Conservation (phyloP, 1,140 invertebrate species). For the Lepidostoma basale region DNA sequence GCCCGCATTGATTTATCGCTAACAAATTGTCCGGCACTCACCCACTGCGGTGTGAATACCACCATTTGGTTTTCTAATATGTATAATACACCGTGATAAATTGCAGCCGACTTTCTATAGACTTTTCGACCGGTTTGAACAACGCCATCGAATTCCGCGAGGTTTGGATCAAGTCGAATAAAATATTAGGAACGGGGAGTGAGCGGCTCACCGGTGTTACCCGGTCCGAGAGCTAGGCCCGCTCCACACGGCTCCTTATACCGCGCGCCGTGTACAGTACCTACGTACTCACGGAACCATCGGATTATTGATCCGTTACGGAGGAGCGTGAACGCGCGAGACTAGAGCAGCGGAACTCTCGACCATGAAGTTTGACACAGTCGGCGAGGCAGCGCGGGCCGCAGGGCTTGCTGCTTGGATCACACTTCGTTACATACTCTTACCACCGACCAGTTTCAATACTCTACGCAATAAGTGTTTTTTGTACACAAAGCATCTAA, state of each 20-base stretch:
- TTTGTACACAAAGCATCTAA: no score
- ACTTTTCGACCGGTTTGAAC: constrained; percentile 23
- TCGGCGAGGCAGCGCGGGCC: no score
- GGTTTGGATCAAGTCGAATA: constrained; percentile 10
- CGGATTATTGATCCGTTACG: constrained; percentile 1
- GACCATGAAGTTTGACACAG: no score
- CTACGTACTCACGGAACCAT: constrained; percentile 1
- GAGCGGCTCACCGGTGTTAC: constrained; percentile 17
- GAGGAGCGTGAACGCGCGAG: background rate
- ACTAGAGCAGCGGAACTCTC: no score
- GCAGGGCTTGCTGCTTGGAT: no score
- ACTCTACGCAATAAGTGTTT: no score
- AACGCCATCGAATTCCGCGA: constrained; percentile 10
- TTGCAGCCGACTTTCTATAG: constrained; percentile 23
- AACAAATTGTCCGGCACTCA: constrained; percentile 40
- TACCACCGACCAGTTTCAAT: no score
- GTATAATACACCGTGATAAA: constrained; percentile 30
- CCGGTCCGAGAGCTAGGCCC: no score
- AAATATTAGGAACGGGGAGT: constrained; percentile 6
- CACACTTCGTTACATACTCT: no score
- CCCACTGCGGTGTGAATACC: constrained; percentile 26
- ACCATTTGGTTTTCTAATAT: constrained; percentile 38
- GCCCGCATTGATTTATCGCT: constrained; percentile 37
- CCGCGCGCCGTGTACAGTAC: background rate
- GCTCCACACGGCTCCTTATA: background rate